These are phyloP conservation scores for Chelonoidis abingdonii DNA, from an alignment of 2,113 vertebrate genomes.

Conservation along the genomic window DNA sequence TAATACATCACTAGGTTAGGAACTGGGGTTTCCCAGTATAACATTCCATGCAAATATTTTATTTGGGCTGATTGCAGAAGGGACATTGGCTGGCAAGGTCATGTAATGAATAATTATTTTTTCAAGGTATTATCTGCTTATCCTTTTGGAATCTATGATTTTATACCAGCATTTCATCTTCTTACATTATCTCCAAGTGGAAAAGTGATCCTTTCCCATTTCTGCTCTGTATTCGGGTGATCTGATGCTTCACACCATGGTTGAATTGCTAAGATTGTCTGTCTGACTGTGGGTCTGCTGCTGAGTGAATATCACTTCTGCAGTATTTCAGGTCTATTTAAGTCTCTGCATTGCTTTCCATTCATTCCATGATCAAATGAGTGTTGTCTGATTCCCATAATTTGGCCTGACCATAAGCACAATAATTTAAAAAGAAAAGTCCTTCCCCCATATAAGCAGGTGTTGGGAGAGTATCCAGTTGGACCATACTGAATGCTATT, in stretches of 20 bases:
- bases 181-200: rapidly evolving
- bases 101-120: rapidly evolving
- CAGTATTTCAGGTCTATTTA: neutral
- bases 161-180: rapidly evolving
- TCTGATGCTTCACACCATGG: neutral
- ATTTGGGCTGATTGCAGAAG: neutral
- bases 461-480: neutral
- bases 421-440: neutral
- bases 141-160: neutral
- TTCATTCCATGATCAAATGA: slow-evolving; percentile 37
- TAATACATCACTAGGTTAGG: rapidly evolving
- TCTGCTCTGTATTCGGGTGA: rapidly evolving
- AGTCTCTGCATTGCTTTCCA: slow-evolving; percentile 47
- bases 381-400: rapidly evolving
- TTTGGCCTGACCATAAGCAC: neutral
- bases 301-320: neutral
- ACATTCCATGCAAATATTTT: neutral
- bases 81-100: rapidly evolving
- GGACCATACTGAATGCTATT: neutral
- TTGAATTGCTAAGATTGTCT: neutral
- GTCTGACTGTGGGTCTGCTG: neutral
- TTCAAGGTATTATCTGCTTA: neutral
- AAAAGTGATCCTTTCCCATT: rapidly evolving
- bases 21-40: neutral
- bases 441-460: neutral